Evolutionary conservation across 2,113 vertebrate species (phyloP).

Genomic region (Otus sunia): DNA sequence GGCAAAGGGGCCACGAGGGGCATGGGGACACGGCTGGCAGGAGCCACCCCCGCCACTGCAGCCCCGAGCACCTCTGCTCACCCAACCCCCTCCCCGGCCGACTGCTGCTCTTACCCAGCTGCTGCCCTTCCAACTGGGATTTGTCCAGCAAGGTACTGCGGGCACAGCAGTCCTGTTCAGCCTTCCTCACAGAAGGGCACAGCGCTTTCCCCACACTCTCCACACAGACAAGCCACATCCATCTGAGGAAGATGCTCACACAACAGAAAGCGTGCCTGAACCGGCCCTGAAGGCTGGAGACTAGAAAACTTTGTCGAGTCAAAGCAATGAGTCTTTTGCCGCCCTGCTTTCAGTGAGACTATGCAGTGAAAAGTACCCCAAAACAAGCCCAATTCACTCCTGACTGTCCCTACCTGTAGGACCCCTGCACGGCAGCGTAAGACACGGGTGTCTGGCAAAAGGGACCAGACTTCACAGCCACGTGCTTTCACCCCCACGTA

Average conservation of each 20-base stretch:
- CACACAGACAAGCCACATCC: not conserved
- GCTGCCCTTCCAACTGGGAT: not conserved
- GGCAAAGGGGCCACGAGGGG: not conserved
- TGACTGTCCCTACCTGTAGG: too few relatives aligned
- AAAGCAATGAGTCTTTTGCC: not conserved
- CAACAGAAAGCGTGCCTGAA: not conserved
- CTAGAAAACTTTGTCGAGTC: not conserved
- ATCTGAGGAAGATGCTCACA: not conserved
- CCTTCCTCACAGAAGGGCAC: not conserved
- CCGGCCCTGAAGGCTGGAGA: not conserved
- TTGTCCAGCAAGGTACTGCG: not conserved
- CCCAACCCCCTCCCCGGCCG: too few relatives aligned
- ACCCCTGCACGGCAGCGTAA: not conserved
- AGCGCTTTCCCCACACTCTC: rapidly evolving
- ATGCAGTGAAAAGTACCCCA: not conserved
- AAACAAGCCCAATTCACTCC: not conserved
- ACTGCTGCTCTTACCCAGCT: not conserved
- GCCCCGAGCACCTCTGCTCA: not conserved
- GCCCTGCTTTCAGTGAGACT: not conserved
- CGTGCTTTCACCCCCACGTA: too few relatives aligned
- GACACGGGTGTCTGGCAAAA: not conserved
- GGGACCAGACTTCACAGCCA: not conserved
- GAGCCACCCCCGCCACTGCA: not conserved
- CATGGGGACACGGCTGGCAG: rapidly evolving
- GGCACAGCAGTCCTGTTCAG: too few relatives aligned